phyloP scores from a whole-genome alignment of 2,797 vertebrate genomes.

The Kryptolebias ocellatus region DNA sequence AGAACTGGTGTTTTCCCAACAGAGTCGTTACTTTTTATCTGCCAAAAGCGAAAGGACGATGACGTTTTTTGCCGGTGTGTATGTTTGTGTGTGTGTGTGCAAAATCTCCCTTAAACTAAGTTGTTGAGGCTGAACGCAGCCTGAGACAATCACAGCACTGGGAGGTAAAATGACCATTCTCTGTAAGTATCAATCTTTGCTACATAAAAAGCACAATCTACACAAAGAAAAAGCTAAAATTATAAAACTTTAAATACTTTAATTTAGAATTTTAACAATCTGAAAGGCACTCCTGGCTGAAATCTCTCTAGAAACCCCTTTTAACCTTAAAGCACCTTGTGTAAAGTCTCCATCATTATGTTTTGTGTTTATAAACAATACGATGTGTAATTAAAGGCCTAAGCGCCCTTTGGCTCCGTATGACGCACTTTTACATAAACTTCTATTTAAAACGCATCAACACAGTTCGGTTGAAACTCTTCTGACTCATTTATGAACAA shows the following conservation, averaged over 20 bases:
- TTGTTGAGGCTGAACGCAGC: neutral
- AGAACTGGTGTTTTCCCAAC: no score
- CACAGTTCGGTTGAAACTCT: conserved; percentile 9
- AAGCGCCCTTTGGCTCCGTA: neutral
- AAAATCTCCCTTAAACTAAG: no score
- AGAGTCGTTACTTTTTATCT: no score
- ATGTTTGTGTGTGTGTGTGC: no score
- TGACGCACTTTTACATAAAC: conserved; percentile 5
- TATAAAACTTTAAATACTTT: neutral
- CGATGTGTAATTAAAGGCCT: neutral
- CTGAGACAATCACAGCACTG: neutral
- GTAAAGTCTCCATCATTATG: neutral
- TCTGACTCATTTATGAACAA: conserved; percentile 25
- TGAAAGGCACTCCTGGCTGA: neutral
- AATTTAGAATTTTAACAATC: neutral
- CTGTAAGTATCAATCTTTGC: no score
- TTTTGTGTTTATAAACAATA: neutral
- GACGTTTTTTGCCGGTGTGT: no score
- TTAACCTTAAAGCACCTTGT: neutral
- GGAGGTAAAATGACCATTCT: neutral
- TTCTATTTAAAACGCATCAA: neutral
- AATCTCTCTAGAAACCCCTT: no score
- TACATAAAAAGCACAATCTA: no score
- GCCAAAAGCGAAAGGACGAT: no score
- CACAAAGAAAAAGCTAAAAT: no score